Percentiles rank a stretch among this genome's conserved stretches.
These are phyloP conservation scores for Globodera rostochiensis DNA, from an alignment of 1,140 invertebrate genomes.

Conservation along the genomic window DNA sequence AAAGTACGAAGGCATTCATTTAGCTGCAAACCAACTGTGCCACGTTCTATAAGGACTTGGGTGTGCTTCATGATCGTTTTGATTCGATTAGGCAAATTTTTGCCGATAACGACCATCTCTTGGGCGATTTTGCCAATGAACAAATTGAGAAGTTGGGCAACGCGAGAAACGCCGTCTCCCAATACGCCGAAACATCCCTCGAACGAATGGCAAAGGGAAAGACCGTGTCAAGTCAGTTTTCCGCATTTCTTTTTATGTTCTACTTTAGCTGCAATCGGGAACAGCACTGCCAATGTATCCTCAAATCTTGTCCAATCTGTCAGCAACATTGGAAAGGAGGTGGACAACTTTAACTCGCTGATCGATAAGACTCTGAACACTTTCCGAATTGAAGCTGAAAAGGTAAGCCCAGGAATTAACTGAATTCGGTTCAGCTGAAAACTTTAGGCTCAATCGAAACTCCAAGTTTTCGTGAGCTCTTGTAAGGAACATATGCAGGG, in stretches of 20 bases:
- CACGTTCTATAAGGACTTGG: constrained; percentile 34
- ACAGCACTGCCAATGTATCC: neutral
- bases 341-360: neutral
- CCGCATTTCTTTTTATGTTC: neutral
- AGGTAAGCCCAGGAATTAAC: neutral
- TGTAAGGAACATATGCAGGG: neutral
- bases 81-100: constrained; percentile 28
- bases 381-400: neutral
- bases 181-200: neutral
- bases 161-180: constrained; percentile 20
- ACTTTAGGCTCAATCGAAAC: neutral
- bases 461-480: neutral
- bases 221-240: neutral
- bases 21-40: constrained; percentile 37
- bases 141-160: constrained; percentile 27
- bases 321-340: neutral
- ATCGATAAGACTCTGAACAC: neutral
- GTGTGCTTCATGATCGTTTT: constrained; percentile 31
- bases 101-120: constrained; percentile 43
- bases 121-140: constrained; percentile 43
- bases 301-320: neutral
- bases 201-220: constrained; percentile 13
- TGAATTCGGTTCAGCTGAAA: no score
- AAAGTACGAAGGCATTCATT: neutral
- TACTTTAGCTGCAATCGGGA: neutral